Percentiles rank a stretch among this genome's conserved stretches.
These are phyloP conservation scores for Acipenser ruthenus DNA, from an alignment of 2,797 vertebrate species.

Conservation along the genomic window DNA sequence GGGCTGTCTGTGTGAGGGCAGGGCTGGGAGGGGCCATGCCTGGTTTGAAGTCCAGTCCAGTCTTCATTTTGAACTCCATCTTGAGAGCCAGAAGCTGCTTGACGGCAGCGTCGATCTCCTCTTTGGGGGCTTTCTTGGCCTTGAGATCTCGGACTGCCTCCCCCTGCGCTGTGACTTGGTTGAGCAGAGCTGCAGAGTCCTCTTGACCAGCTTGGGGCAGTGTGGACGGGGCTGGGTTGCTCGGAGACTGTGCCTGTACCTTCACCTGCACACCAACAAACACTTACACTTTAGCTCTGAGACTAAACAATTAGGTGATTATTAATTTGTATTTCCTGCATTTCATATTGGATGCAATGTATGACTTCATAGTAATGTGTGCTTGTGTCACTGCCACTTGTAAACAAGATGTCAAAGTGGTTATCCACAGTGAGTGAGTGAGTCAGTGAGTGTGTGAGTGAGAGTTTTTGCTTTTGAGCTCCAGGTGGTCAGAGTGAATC, in stretches of 20 bases:
- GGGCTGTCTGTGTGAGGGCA: conserved; percentile 19
- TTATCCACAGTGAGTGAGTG: no score
- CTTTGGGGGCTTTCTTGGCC: conserved; percentile 75
- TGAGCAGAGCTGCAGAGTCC: conserved; percentile 53
- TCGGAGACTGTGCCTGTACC: conserved; percentile 5
- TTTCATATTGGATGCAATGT: no score
- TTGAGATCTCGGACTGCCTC: conserved; percentile 80
- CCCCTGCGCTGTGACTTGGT: conserved; percentile 69
- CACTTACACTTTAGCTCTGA: no score
- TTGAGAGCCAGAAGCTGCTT: conserved; percentile 71
- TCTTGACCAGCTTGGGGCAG: conserved; percentile 23
- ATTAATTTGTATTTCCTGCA: no score
- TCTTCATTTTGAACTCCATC: conserved; percentile 56
- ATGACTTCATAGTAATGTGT: no score
- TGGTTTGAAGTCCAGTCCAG: conserved; percentile 77
- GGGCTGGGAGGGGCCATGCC: conserved; percentile 47
- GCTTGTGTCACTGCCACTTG: no score
- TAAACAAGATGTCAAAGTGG: no score
- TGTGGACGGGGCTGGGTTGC: conserved; percentile 9
- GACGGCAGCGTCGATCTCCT: conserved; percentile 78
- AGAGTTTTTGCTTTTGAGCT: no score
- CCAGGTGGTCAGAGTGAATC: no score
- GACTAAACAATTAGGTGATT: no score
- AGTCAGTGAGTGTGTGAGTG: no score
- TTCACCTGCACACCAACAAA: no score